Percentiles rank a stretch among this genome's conserved stretches.
These are phyloP conservation scores for Cantharis lateralis DNA, from an alignment of 2,888 invertebrate genomes.

Conservation along the genomic window DNA sequence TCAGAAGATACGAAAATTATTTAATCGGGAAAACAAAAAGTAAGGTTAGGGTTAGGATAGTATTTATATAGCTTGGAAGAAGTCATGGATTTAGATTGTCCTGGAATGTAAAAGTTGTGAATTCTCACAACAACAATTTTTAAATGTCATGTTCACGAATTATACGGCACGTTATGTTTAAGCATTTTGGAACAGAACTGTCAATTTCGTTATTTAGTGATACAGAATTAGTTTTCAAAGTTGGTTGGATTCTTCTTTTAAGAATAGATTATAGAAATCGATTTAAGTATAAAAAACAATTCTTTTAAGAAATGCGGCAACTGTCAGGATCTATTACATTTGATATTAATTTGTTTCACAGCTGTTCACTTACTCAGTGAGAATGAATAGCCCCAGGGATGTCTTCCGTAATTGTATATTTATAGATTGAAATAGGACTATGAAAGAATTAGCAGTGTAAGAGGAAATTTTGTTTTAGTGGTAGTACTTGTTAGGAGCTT, in stretches of 20 bases:
- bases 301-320: slow-evolving; percentile 12
- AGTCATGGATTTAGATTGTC: neutral
- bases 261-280: neutral
- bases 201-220: neutral
- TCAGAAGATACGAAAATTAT: too few relatives aligned
- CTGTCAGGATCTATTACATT: slow-evolving; percentile 21
- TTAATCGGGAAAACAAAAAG: too few relatives aligned
- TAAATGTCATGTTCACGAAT: neutral
- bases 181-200: neutral
- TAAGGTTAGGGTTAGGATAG: neutral
- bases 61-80: neutral
- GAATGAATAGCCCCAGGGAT: slow-evolving; percentile 26
- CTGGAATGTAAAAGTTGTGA: neutral
- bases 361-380: slow-evolving; percentile 7
- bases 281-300: slow-evolving; percentile 4
- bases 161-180: neutral
- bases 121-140: neutral
- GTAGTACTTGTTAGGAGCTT: slow-evolving; percentile 21
- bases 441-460: slow-evolving; percentile 28
- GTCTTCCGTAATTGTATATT: slow-evolving; percentile 31
- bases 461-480: slow-evolving; percentile 23
- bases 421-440: slow-evolving; percentile 30
- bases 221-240: neutral
- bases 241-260: neutral
- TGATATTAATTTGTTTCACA: slow-evolving; percentile 21